A percentile compares a stretch with the other conserved stretches of the same genome.
Conservation (phyloP, 2,797 vertebrate species). For the Crenichthys baileyi region DNA sequence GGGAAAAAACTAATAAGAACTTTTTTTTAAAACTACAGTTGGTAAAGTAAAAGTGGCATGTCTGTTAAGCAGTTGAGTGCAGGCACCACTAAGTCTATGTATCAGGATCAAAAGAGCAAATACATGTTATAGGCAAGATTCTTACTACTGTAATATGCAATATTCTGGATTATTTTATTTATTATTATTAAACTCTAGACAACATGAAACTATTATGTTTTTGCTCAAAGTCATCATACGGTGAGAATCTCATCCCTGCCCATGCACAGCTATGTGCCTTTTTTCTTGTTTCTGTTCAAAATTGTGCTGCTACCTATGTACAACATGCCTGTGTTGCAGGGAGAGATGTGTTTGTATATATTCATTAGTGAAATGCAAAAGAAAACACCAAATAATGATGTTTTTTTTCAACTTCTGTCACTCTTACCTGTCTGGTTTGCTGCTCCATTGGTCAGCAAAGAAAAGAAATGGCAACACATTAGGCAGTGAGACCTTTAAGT, state of each 20-base stretch:
- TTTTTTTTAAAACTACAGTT: neutral
- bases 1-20: neutral
- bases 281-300: neutral
- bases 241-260: neutral
- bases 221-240: neutral
- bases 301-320: neutral
- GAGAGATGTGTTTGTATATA: slow-evolving; percentile 2
- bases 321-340: neutral
- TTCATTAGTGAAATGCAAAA: slow-evolving; percentile 7
- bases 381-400: slow-evolving; percentile 2
- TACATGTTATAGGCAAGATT: neutral
- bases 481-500: slow-evolving; percentile 76
- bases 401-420: slow-evolving; percentile 21
- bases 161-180: neutral
- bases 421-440: slow-evolving; percentile 99
- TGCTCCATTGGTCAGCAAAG: slow-evolving; percentile 94
- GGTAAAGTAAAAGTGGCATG: neutral
- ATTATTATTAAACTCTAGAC: neutral
- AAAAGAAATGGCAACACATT: slow-evolving; percentile 83
- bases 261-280: neutral
- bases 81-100: neutral
- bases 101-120: neutral
- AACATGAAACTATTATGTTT: neutral
- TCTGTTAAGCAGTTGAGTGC: neutral
- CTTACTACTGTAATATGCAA: neutral